phyloP scores from a whole-genome alignment of 2,113 vertebrate species.

The Notothenia rossii region DNA sequence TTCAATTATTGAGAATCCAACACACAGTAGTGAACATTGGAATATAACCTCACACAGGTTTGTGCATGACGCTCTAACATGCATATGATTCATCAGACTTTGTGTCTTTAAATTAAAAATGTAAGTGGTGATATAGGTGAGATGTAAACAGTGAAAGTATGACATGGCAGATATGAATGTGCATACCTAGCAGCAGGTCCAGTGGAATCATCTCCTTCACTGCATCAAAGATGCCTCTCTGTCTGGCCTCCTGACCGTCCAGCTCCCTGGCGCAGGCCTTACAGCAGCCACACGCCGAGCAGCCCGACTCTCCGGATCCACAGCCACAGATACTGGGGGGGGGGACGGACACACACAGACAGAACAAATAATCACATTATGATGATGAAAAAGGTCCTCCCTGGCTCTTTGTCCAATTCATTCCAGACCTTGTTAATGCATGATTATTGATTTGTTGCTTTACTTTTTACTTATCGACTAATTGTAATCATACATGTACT shows the following conservation, averaged over 20 bases:
- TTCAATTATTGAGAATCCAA: background rate
- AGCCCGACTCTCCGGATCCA: conserved; percentile 98
- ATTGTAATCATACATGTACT: no score
- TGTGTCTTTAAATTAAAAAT: conserved; percentile 3
- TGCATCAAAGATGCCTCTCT: conserved; percentile 98
- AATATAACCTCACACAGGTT: background rate
- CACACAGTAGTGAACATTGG: background rate
- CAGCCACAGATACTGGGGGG: conserved; percentile 94
- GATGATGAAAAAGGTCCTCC: background rate
- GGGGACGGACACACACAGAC: conserved; percentile 9
- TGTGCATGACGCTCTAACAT: conserved; percentile 16
- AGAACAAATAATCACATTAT: background rate
- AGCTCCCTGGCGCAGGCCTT: conserved; percentile 98
- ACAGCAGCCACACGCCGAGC: conserved; percentile 96
- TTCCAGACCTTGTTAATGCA: no score
- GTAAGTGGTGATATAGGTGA: conserved; percentile 12
- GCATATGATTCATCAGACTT: conserved; percentile 4
- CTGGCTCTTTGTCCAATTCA: no score
- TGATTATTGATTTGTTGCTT: no score
- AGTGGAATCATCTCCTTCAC: conserved; percentile 99
- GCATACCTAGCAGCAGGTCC: conserved; percentile 94
- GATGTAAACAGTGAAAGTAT: conserved; percentile 2
- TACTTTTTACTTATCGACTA: no score
- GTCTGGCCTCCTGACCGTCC: conserved; percentile 96
- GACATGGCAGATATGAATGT: background rate